Conservation (phyloP, 1,140 invertebrate genomes). For the Megalopta genalis region DNA sequence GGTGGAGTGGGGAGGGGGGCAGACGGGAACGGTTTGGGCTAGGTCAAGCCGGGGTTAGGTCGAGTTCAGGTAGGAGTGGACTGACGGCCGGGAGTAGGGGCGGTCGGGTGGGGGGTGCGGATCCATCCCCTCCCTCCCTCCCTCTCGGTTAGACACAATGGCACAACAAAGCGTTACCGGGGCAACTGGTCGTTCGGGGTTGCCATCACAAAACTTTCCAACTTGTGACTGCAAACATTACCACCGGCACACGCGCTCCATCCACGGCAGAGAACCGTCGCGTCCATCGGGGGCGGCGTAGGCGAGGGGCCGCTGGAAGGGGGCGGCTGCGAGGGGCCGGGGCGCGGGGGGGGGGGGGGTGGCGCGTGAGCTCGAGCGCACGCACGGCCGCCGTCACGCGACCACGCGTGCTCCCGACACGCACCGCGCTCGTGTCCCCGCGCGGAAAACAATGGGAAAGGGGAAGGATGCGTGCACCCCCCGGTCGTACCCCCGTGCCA, state of each 20-base stretch:
- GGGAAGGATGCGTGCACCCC: constrained; percentile 1
- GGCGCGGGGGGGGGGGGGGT: background rate
- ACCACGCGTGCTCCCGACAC: constrained; percentile 55
- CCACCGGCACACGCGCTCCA: constrained; percentile 53
- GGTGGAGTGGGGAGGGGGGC: too few relatives aligned
- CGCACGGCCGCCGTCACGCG: constrained; percentile 55
- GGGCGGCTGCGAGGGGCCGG: too few relatives aligned
- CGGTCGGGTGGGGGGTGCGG: constrained; percentile 25
- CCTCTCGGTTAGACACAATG: constrained; percentile 47
- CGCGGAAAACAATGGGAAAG: constrained; percentile 46
- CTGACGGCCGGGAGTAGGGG: background rate
- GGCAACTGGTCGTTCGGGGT: constrained; percentile 68
- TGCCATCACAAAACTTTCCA: constrained; percentile 76
- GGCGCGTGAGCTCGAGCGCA: constrained; percentile 47
- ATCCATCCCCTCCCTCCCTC: too few relatives aligned
- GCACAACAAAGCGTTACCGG: constrained; percentile 76
- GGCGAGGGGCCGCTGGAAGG: too few relatives aligned
- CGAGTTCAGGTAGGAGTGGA: constrained; percentile 22
- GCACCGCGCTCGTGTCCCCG: constrained; percentile 42
- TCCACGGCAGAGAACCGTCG: constrained; percentile 7
- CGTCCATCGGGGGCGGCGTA: too few relatives aligned
- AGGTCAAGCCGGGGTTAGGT: constrained; percentile 58
- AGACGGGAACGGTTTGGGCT: constrained; percentile 50
- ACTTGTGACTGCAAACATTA: constrained; percentile 70
- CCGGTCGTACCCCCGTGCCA: background rate